These are phyloP conservation scores for Euspilapteryx auroguttella DNA, from an alignment of 2,888 invertebrate species.

Conservation along the genomic window DNA sequence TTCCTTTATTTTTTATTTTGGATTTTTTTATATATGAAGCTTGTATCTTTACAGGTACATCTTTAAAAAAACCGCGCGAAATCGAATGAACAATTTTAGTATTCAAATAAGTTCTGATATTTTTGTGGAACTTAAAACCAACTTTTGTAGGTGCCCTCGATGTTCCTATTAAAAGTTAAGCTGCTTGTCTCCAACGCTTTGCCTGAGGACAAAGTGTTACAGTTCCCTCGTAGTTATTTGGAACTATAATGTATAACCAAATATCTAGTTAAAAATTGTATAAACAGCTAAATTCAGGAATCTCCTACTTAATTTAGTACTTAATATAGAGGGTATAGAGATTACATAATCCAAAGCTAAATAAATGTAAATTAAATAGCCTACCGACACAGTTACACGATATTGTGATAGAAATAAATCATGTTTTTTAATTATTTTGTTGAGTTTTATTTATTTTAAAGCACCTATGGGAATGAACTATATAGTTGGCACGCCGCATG, in stretches of 20 bases:
- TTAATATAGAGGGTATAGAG: slow-evolving; percentile 37
- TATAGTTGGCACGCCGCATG: no score
- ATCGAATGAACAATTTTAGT: no score
- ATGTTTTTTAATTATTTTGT: slow-evolving; percentile 34
- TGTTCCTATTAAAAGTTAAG: no score
- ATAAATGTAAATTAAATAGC: slow-evolving; percentile 23
- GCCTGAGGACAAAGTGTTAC: no score
- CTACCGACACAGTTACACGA: slow-evolving; percentile 14
- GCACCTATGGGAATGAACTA: slow-evolving; percentile 33
- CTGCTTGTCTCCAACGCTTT: no score
- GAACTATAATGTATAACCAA: no score
- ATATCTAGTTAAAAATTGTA: no score
- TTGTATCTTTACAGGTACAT: no score
- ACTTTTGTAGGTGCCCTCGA: slow-evolving; percentile 24
- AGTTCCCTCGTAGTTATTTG: no score
- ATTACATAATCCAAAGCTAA: slow-evolving; percentile 32
- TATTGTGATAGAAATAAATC: slow-evolving; percentile 49
- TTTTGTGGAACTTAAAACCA: slow-evolving; percentile 12
- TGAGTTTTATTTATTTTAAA: slow-evolving; percentile 44
- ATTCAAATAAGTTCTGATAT: slow-evolving; percentile 20
- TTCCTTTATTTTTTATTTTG: slow-evolving; percentile 12
- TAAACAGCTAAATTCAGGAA: no score
- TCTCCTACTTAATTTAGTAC: slow-evolving; percentile 55
- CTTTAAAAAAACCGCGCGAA: no score
- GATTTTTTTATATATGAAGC: slow-evolving; percentile 14